Percentiles rank a stretch among this genome's conserved stretches.
phyloP scores from a whole-genome alignment of 2,797 vertebrate genomes.

The Pyrocephalus nanus region DNA sequence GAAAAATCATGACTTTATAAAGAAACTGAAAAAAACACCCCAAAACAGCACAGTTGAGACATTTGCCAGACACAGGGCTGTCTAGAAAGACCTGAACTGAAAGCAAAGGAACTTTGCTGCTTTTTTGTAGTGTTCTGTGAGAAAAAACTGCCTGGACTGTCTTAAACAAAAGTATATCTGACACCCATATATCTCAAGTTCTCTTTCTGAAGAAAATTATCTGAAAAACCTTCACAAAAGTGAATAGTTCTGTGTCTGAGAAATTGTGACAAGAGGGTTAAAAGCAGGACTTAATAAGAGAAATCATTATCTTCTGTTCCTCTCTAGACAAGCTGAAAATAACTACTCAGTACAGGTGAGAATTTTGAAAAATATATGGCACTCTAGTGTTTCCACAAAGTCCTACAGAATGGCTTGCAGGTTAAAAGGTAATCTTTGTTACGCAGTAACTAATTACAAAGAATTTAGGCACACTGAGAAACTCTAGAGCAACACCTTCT shows the following conservation, averaged over 20 bases:
- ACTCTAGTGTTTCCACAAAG: background rate
- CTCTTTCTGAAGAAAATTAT: background rate
- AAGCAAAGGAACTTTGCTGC: background rate
- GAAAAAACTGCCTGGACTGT: background rate
- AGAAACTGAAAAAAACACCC: background rate
- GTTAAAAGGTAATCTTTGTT: background rate
- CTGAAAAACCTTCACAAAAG: background rate
- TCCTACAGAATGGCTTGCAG: background rate
- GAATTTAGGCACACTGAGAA: background rate
- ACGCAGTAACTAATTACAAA: background rate
- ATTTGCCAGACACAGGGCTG: background rate
- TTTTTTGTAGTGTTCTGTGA: background rate
- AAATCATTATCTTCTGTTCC: background rate
- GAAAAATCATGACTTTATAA: background rate
- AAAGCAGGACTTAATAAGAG: background rate
- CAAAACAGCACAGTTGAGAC: background rate
- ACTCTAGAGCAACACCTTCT: background rate
- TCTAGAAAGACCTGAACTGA: background rate
- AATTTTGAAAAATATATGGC: background rate
- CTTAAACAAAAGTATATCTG: background rate
- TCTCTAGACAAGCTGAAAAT: background rate
- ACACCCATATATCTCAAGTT: background rate
- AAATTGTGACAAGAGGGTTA: background rate
- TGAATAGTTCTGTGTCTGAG: background rate
- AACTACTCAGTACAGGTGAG: background rate